A percentile compares a stretch with the other conserved stretches of the same genome.
phyloP scores from a whole-genome alignment of 1,140 invertebrate genomes.

The Antheraea pernyi region DNA sequence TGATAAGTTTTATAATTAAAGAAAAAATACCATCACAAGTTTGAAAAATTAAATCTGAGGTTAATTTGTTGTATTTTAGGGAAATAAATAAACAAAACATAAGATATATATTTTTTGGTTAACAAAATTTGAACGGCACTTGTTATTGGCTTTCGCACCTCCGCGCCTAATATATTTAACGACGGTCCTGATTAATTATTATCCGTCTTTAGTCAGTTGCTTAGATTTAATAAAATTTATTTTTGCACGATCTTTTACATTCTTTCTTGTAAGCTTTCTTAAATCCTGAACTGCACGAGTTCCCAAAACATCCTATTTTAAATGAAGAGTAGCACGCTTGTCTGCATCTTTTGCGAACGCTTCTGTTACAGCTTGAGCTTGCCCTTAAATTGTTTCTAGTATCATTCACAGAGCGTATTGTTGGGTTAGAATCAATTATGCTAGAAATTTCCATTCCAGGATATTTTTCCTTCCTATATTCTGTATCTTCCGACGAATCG shows the following conservation, averaged over 20 bases:
- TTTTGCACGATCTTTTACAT: conserved; percentile 42
- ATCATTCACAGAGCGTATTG: neutral
- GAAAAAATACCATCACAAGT: too few species aligned
- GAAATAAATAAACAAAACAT: too few species aligned
- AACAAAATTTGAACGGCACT: too few species aligned
- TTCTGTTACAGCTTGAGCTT: neutral
- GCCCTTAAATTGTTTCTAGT: neutral
- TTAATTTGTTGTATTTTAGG: too few species aligned
- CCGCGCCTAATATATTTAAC: too few species aligned
- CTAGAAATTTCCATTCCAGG: neutral
- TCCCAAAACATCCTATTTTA: neutral
- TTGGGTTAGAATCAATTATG: neutral
- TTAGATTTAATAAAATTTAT: conserved; percentile 10
- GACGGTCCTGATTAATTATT: neutral
- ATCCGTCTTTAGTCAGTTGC: neutral
- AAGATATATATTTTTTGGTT: too few species aligned
- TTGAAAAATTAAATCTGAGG: too few species aligned
- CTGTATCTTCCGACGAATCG: neutral
- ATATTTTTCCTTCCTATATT: neutral
- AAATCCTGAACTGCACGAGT: neutral
- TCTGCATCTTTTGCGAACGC: neutral
- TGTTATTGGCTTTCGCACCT: too few species aligned
- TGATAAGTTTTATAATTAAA: too few species aligned
- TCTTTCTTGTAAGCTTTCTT: conserved; percentile 23
- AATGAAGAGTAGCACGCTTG: neutral